phyloP scores from a whole-genome alignment of 2,113 vertebrate species.

The Varanus salvator region DNA sequence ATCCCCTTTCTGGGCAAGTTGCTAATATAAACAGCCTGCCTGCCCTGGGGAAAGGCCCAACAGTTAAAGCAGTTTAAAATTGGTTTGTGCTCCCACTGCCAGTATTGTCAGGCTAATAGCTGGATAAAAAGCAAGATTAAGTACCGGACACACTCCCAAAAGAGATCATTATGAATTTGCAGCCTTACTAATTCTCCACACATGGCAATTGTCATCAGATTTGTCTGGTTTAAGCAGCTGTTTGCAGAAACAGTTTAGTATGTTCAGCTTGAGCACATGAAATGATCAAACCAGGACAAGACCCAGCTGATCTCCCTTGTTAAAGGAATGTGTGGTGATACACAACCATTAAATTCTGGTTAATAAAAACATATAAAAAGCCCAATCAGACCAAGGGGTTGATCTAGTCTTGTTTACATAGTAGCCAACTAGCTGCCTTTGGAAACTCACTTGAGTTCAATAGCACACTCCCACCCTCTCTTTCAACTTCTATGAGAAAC shows the following conservation, averaged over 20 bases:
- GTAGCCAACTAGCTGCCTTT: too few species aligned
- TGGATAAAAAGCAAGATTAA: neutral
- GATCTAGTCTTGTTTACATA: too few species aligned
- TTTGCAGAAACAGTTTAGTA: neutral
- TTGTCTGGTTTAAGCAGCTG: neutral
- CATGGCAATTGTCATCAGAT: neutral
- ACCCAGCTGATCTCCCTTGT: neutral
- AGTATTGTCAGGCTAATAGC: neutral
- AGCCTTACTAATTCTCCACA: neutral
- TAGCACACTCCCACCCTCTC: too few species aligned
- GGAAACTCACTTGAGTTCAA: too few species aligned
- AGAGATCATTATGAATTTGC: neutral
- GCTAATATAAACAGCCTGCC: neutral
- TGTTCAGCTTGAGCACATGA: neutral
- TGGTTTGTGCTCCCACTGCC: neutral
- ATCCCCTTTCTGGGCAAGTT: neutral
- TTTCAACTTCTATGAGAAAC: neutral
- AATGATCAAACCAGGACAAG: neutral
- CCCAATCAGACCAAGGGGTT: too few species aligned
- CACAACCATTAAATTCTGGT: neutral
- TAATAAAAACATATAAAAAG: too few species aligned
- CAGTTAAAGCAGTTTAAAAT: neutral
- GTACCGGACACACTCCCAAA: neutral
- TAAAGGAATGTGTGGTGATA: neutral
- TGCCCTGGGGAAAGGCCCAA: neutral